These are phyloP conservation scores for Deladenus siricidicola DNA, from an alignment of 2,888 invertebrate species.

Conservation along the genomic window DNA sequence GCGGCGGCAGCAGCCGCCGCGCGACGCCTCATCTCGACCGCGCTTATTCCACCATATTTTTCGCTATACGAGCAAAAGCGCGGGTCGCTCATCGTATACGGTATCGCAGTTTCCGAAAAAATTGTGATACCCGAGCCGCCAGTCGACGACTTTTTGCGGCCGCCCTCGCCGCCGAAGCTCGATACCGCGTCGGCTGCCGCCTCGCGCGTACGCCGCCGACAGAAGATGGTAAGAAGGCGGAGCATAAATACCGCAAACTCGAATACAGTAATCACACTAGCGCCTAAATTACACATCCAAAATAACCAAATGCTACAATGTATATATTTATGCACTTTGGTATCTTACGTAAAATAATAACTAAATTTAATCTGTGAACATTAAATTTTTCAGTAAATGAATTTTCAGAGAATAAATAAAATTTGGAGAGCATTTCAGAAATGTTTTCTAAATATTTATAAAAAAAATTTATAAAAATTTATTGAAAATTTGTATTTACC, in stretches of 20 bases:
- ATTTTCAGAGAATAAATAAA: too few species aligned
- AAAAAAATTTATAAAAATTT: not conserved
- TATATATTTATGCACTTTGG: too few species aligned
- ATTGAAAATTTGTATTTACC: conserved; percentile 22
- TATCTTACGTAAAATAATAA: too few species aligned
- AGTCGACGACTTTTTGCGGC: not conserved
- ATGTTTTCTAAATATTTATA: not conserved
- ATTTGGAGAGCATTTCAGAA: too few species aligned
- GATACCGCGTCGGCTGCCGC: not conserved
- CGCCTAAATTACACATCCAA: conserved; percentile 33
- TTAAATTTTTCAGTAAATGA: too few species aligned
- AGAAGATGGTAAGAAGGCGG: conserved; percentile 30
- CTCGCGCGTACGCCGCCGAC: conserved; percentile 14
- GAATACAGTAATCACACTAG: conserved; percentile 38
- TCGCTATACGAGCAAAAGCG: too few species aligned
- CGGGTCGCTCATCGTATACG: not conserved
- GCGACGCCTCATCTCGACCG: too few species aligned
- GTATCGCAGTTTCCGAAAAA: not conserved
- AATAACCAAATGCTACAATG: too few species aligned
- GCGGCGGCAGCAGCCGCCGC: too few species aligned
- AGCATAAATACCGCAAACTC: conserved; percentile 32
- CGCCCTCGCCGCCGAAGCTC: not conserved
- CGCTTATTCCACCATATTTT: too few species aligned
- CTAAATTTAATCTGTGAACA: too few species aligned
- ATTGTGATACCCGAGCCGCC: not conserved